These are phyloP conservation scores for Poeciliopsis occidentalis DNA, from an alignment of 2,113 vertebrate genomes.

Conservation along the genomic window DNA sequence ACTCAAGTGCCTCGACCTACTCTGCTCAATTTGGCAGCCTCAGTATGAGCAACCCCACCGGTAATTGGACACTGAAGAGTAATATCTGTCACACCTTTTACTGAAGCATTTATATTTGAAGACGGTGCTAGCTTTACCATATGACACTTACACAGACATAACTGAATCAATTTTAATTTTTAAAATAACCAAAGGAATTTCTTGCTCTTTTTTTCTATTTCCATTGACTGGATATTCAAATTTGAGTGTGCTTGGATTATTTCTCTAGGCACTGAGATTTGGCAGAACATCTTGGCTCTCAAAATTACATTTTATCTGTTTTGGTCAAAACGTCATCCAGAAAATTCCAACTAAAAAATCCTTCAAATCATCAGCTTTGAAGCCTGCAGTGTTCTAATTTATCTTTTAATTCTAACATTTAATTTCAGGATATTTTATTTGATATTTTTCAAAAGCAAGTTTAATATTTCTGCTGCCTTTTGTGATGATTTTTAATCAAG, in stretches of 20 bases:
- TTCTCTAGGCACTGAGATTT: constrained; percentile 36
- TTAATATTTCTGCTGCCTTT: neutral
- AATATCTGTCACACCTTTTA: constrained; percentile 26
- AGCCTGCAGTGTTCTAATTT: constrained; percentile 36
- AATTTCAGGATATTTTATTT: constrained; percentile 16
- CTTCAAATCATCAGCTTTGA: constrained; percentile 42
- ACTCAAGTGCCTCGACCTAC: constrained; percentile 58
- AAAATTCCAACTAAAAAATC: constrained; percentile 39
- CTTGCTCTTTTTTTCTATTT: neutral
- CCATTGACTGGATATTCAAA: constrained; percentile 23
- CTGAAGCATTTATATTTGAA: neutral
- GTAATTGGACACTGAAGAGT: constrained; percentile 48
- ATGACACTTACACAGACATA: constrained; percentile 3
- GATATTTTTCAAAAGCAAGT: constrained; percentile 20
- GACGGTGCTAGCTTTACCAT: constrained; percentile 14
- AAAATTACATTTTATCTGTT: constrained; percentile 42
- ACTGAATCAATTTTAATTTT: constrained; percentile 1
- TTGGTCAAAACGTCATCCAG: constrained; percentile 27
- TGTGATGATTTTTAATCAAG: constrained; percentile 23
- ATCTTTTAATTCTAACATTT: constrained; percentile 26
- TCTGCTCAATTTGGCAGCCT: constrained; percentile 59
- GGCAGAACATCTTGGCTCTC: constrained; percentile 31
- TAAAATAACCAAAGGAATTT: constrained; percentile 3
- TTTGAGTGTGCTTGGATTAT: constrained; percentile 36
- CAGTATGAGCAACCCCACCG: constrained; percentile 31